Conservation (phyloP, 2,113 vertebrate genomes). For the Macaca nemestrina region DNA sequence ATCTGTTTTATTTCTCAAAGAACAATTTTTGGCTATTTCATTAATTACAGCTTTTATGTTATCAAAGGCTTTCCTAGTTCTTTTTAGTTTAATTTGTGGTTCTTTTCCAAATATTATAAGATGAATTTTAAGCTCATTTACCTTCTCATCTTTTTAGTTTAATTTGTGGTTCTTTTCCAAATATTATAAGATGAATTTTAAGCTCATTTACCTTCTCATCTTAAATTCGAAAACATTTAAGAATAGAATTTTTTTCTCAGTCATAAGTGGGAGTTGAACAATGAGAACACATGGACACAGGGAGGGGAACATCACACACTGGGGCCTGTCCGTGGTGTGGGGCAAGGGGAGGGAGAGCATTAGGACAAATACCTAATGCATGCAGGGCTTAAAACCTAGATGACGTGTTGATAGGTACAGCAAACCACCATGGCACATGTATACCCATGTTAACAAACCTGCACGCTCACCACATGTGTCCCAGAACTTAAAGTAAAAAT, state of each 20-base stretch:
- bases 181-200: not conserved
- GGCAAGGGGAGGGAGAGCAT: too few species aligned
- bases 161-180: conserved; percentile 1
- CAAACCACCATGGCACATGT: too few species aligned
- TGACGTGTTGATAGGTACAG: too few species aligned
- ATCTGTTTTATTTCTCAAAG: not conserved
- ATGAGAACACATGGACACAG: too few species aligned
- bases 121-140: not conserved
- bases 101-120: conserved; percentile 1
- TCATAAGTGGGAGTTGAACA: too few species aligned
- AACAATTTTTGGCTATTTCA: not conserved
- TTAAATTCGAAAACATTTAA: conserved; percentile 32
- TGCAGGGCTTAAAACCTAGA: too few species aligned
- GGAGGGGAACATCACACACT: too few species aligned
- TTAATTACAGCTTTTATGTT: not conserved
- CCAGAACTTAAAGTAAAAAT: too few species aligned
- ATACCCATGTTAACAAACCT: too few species aligned
- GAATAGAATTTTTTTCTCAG: not conserved
- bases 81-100: not conserved
- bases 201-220: not conserved
- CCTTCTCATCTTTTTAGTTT: not conserved
- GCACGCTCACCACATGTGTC: too few species aligned
- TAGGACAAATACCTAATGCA: too few species aligned
- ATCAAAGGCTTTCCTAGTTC: not conserved
- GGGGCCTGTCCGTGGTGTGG: too few species aligned